phyloP scores from a whole-genome alignment of 2,888 invertebrate genomes.

The Melangyna quadrimaculata region DNA sequence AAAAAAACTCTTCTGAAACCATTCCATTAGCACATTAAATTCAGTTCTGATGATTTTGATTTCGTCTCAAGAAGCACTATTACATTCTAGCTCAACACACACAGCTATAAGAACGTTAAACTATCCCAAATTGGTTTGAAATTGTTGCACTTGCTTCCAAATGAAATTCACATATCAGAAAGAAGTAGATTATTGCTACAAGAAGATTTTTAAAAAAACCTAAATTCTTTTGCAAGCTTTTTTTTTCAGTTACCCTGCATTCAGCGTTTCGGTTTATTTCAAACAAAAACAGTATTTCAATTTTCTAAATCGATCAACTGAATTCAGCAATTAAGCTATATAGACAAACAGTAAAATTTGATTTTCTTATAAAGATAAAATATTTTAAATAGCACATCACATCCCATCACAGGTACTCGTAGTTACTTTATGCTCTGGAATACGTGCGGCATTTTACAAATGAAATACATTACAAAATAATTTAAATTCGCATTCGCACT shows the following conservation, averaged over 20 bases:
- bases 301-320: not conserved
- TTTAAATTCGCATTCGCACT: slow-evolving; percentile 56
- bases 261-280: not conserved
- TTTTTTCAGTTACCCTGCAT: not conserved
- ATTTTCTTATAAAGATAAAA: not conserved
- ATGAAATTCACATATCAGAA: no score
- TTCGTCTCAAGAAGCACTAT: no score
- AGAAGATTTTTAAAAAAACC: not conserved
- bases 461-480: slow-evolving; percentile 52
- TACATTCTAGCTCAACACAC: no score
- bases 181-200: no score
- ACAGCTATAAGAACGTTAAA: no score
- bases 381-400: not conserved
- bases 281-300: not conserved
- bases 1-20: no score
- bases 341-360: not conserved
- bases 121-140: no score
- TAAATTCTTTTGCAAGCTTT: not conserved
- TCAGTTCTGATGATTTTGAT: no score
- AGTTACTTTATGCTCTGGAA: not conserved
- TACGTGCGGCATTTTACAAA: slow-evolving; percentile 22
- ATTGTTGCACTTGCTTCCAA: no score
- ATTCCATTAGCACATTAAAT: no score
- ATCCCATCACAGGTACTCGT: not conserved
- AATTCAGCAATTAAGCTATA: not conserved